Evolutionary conservation across 2,888 invertebrate species (phyloP).

Genomic region (Acanthopleura granulata): DNA sequence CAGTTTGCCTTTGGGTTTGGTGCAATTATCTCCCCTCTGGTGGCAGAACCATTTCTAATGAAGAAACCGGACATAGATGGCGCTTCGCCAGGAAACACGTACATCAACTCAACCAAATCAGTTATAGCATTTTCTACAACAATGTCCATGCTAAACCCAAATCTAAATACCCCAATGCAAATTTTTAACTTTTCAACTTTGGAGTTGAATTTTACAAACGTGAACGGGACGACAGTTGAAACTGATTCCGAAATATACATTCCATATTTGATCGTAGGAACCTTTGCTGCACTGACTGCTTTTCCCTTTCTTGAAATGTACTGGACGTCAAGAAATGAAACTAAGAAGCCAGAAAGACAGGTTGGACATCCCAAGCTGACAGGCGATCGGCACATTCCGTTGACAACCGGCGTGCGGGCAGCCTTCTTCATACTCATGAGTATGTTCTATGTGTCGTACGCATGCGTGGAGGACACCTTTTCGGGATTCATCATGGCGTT

Average conservation of each 20-base stretch:
- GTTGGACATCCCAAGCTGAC: slow-evolving; percentile 23
- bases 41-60: slow-evolving; percentile 17
- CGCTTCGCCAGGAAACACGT: not conserved
- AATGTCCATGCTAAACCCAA: too few species aligned
- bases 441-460: slow-evolving; percentile 64
- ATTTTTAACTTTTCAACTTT: not conserved
- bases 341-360: not conserved
- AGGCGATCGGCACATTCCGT: slow-evolving; percentile 23
- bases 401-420: slow-evolving; percentile 38
- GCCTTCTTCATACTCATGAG: slow-evolving; percentile 58
- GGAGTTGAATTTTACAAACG: too few species aligned
- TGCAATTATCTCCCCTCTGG: slow-evolving; percentile 69
- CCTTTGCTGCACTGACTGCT: slow-evolving; percentile 29
- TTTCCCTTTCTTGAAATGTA: slow-evolving; percentile 30
- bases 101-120: not conserved
- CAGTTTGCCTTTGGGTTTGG: slow-evolving; percentile 71
- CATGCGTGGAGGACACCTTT: slow-evolving; percentile 67
- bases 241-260: slow-evolving; percentile 26
- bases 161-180: too few species aligned
- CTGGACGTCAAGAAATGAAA: slow-evolving; percentile 24
- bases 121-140: too few species aligned
- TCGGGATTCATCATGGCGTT: slow-evolving; percentile 65
- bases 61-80: not conserved
- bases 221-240: not conserved
- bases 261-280: slow-evolving; percentile 39